phyloP scores from a whole-genome alignment of 2,888 invertebrate species.

The Atrina japonica region DNA sequence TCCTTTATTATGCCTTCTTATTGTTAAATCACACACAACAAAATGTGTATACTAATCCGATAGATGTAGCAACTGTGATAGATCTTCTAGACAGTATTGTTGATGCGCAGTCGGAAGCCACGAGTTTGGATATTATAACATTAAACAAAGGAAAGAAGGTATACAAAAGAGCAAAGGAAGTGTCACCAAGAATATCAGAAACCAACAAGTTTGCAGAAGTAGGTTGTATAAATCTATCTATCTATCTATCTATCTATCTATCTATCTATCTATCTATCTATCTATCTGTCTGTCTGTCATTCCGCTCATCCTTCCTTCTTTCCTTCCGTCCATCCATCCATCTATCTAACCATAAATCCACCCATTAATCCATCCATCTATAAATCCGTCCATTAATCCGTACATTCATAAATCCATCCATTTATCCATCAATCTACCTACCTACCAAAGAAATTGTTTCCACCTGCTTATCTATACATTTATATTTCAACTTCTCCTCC shows the following conservation, averaged over 20 bases:
- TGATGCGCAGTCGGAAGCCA: slow-evolving; percentile 69
- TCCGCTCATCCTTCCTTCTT: no score
- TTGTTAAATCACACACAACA: slow-evolving; percentile 71
- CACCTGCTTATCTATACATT: no score
- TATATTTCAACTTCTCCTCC: no score
- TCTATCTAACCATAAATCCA: not conserved
- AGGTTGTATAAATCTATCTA: no score
- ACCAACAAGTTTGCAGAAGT: slow-evolving; percentile 75
- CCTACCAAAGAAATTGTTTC: no score
- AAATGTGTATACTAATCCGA: slow-evolving; percentile 72
- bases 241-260: no score
- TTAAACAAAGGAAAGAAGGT: slow-evolving; percentile 63
- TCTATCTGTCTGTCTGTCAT: not conserved
- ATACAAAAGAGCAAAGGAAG: slow-evolving; percentile 62
- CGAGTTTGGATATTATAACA: slow-evolving; percentile 61
- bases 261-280: not conserved
- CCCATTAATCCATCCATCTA: not conserved
- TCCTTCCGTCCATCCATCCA: not conserved
- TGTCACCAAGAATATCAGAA: slow-evolving; percentile 69
- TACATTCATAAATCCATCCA: no score
- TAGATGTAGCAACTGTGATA: slow-evolving; percentile 78
- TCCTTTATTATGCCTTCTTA: slow-evolving; percentile 65
- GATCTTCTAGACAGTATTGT: slow-evolving; percentile 72
- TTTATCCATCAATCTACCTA: no score
- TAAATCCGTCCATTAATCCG: no score